These are phyloP conservation scores for Colius striatus DNA, from an alignment of 2,113 vertebrate genomes.

Conservation along the genomic window DNA sequence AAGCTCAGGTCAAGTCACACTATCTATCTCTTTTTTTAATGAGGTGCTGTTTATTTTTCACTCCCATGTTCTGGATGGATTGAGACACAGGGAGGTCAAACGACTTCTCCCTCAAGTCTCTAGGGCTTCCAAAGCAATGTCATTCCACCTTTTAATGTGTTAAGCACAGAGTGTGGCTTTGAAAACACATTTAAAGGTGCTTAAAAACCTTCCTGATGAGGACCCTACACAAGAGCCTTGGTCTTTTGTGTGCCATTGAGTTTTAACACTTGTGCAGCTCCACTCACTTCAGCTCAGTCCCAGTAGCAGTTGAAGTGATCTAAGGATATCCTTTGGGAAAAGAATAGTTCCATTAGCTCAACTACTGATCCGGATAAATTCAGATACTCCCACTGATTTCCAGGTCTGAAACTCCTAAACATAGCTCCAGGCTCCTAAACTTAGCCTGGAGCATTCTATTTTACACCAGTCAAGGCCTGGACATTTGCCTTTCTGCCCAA, in stretches of 20 bases:
- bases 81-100: conserved; percentile 52
- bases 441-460: not conserved
- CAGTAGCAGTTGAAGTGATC: not conserved
- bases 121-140: not conserved
- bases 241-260: not conserved
- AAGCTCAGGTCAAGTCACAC: conserved; percentile 49
- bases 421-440: not conserved
- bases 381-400: not conserved
- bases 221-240: not conserved
- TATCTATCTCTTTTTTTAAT: conserved; percentile 59
- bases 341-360: conserved; percentile 3
- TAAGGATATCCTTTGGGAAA: conserved; percentile 9
- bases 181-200: not conserved
- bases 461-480: not conserved
- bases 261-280: not conserved
- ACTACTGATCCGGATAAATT: not conserved
- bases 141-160: not conserved
- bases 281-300: not conserved
- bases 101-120: not conserved
- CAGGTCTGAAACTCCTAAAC: not conserved
- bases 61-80: conserved; percentile 48
- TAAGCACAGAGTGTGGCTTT: not conserved
- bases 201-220: conserved; percentile 5
- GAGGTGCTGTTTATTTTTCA: conserved; percentile 56
- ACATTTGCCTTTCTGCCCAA: not conserved